Evolutionary conservation across 2,113 vertebrate species (phyloP), one percentile per base, ranked within the genome.

Genomic region (Pipra filicauda): DNA sequence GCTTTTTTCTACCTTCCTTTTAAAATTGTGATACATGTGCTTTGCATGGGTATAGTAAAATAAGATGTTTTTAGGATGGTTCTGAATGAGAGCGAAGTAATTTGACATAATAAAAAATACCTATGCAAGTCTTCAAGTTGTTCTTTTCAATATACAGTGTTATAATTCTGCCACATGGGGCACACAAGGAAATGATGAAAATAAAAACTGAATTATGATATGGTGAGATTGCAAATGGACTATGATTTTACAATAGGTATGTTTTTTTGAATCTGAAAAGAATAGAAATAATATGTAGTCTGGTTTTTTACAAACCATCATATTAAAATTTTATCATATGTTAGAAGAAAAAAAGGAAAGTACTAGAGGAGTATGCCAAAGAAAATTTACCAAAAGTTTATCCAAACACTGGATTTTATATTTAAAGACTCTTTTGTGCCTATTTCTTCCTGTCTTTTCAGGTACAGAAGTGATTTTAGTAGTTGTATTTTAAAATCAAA

Each of bases 91-190:
- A 83, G 74, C 76, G 37, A 93, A 86, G 35, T 81, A 44, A 54
- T 84, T 95, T 92, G 44, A 35, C 33, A 52, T 80, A 94, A 83
- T 58, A 85, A 64, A 67, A 91, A 91, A 88, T 91, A 79, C 71
- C 31, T 92, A 73, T 83, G 28, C n/a, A 76, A 88, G 26, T 70
- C n/a, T 83, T 94, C 82, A 92, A 88, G 67, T 72, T 92, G 88
- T 85, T 94, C 74, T 80, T 17, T 73, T 95, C 71, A 90, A 16
- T 37, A 49, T 21, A 26, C 2, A 57, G n/a, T 19, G 15, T 79
- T 80, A 46, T 33, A 88, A 88, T 86, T 94, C 83, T 92, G 46
- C 46, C 37, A 62, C 23, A 49, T 2, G 76, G 9, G 20, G 67
- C n/a, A 88, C 30, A n/a, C 30, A 72, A 72, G 26, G 46, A 88